These are phyloP conservation scores for Pseudochaenichthys georgianus DNA, from an alignment of 2,797 vertebrate species.

Conservation along the genomic window DNA sequence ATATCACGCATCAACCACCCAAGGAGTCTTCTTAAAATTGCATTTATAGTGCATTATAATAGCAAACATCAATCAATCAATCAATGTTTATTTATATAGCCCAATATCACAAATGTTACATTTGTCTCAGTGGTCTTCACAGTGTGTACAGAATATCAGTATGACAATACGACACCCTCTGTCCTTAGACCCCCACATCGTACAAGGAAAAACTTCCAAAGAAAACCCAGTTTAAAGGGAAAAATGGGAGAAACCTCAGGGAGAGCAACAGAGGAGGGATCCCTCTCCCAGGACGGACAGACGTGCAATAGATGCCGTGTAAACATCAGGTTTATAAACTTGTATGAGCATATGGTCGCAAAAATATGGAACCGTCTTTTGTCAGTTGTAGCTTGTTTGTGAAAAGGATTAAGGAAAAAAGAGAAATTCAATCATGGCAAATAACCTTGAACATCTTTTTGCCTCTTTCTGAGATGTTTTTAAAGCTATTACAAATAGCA, in stretches of 20 bases:
- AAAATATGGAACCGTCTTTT: background rate
- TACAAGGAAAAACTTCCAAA: too few species aligned
- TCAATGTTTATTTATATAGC: too few species aligned
- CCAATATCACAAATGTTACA: too few species aligned
- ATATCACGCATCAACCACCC: background rate
- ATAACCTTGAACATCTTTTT: slow-evolving; percentile 7
- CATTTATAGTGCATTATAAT: slow-evolving; percentile 5
- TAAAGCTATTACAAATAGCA: background rate
- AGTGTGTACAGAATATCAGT: too few species aligned
- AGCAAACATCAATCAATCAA: background rate
- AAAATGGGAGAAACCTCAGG: too few species aligned
- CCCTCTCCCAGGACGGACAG: too few species aligned
- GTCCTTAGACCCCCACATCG: too few species aligned
- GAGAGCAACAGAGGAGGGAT: too few species aligned
- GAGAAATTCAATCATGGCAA: background rate
- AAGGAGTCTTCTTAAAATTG: background rate
- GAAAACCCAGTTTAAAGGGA: too few species aligned
- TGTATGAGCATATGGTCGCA: background rate
- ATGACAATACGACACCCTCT: too few species aligned
- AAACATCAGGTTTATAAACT: background rate
- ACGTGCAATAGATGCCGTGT: too few species aligned
- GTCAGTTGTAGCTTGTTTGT: background rate
- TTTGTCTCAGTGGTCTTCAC: too few species aligned
- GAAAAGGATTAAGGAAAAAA: background rate
- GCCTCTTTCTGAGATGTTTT: background rate